These are phyloP conservation scores for Neocrepidodera transversa DNA, from an alignment of 2,888 invertebrate genomes.

Conservation along the genomic window DNA sequence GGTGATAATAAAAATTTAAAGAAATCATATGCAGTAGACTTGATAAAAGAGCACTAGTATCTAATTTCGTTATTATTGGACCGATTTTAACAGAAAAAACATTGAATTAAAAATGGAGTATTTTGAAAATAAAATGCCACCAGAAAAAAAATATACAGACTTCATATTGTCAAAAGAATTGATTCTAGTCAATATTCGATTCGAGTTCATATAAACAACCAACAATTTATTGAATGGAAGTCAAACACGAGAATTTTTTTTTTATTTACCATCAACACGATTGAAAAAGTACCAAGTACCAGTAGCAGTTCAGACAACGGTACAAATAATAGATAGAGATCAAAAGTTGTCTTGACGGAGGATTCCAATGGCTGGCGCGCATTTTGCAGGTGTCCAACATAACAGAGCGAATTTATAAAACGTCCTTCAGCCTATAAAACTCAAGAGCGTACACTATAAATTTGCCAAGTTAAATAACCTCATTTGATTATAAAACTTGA, in stretches of 20 bases:
- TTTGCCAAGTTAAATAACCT: conserved; percentile 50
- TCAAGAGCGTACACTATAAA: conserved; percentile 46
- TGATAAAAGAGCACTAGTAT: too few species aligned
- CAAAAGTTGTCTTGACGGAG: conserved; percentile 25
- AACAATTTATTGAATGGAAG: too few species aligned
- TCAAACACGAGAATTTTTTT: background rate
- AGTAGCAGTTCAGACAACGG: conserved; percentile 42
- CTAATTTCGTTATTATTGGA: too few species aligned
- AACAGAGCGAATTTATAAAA: conserved; percentile 48
- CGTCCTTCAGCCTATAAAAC: conserved; percentile 51
- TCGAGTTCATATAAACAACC: too few species aligned
- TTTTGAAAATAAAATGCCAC: too few species aligned
- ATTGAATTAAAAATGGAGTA: too few species aligned
- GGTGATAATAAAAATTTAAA: too few species aligned
- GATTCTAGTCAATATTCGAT: too few species aligned
- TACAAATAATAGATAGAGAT: conserved; percentile 43
- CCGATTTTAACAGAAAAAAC: too few species aligned
- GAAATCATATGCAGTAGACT: too few species aligned
- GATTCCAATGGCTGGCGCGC: conserved; percentile 16
- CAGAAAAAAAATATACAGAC: too few species aligned
- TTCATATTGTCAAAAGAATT: too few species aligned
- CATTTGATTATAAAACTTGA: conserved; percentile 48
- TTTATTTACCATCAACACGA: background rate
- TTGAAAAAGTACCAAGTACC: conserved; percentile 19
- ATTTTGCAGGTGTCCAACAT: conserved; percentile 46